Base-by-base conservation (phyloP, 2,113 vertebrate species). In the Cinclus mexicanus region DNA sequence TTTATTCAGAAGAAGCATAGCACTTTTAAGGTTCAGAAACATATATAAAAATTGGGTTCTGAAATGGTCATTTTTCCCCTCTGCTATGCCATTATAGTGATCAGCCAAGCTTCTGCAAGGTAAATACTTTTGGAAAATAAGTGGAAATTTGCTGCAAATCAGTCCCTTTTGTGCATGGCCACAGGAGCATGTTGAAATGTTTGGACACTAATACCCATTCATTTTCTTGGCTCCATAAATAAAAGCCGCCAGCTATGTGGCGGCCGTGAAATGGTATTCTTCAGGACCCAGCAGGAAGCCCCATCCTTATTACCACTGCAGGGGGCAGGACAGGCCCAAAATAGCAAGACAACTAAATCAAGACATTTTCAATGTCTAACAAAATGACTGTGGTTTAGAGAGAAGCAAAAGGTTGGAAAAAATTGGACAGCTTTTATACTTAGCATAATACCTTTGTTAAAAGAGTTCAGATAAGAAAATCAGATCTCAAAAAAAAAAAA, bases 191-290 rank as follows among this genome's bases (percentile, higher is more conserved):
- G 99, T 99, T 99, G 99, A 99, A 99, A 99, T 99, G 99, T 99
- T 99, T 99, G 99, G 99, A 99, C 99, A 99, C 99, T 99, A 99
- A 99, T 99, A 99, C 99, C 99, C 99, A 99, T 99, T 99, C 99
- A 99, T 99, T 99, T 99, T 98, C 98, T 98, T 98, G 98, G 99
- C 98, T 98, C 99, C 98, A 99, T 99, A 99, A 99, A 99, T 99
- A 99, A 99, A 99, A 99, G 99, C 99, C 98, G 99, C 98, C 98
- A 99, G 99, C 99, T 98, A 98, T 98, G 98, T 98, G 98, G 99
- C 99, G 98, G 98, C 98, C 98, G 98, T 99, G 99, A 99, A 99
- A 99, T 99, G 99, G 98, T 99, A 99, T 99, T 99, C 99, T 99
- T 99, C 98, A 97, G 98, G 98, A 98, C 99, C 97, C 99, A 99